Evolutionary conservation across 2,888 invertebrate species (phyloP).

Genomic region (Caenorhabditis plicata): DNA sequence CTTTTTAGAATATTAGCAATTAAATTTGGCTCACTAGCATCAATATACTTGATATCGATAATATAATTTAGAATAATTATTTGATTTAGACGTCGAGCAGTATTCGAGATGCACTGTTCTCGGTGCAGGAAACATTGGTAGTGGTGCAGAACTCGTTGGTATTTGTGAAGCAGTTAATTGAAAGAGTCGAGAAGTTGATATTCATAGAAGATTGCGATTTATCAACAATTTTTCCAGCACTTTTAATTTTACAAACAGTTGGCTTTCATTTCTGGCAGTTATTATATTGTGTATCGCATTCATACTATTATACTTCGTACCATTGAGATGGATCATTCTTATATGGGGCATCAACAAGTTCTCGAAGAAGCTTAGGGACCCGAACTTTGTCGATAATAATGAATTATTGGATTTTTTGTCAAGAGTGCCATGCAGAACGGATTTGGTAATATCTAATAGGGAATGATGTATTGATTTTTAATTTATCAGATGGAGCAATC

Average conservation of each 20-base stretch:
- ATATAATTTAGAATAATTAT: neutral
- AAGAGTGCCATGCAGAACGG: slow-evolving; percentile 89
- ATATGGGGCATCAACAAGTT: slow-evolving; percentile 95
- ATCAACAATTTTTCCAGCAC: slow-evolving; percentile 79
- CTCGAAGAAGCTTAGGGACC: slow-evolving; percentile 84
- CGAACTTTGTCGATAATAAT: slow-evolving; percentile 93
- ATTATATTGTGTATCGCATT: slow-evolving; percentile 76
- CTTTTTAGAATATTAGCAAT: too few relatives aligned
- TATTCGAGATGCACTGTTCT: slow-evolving; percentile 70
- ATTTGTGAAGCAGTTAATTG: slow-evolving; percentile 87
- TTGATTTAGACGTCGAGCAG: slow-evolving; percentile 13
- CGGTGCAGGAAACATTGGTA: slow-evolving; percentile 94
- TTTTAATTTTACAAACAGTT: slow-evolving; percentile 94
- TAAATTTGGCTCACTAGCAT: too few relatives aligned
- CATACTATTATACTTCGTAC: slow-evolving; percentile 83
- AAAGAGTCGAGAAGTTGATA: slow-evolving; percentile 85
- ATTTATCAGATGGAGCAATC: slow-evolving; percentile 24
- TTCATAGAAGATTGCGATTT: neutral
- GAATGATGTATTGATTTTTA: neutral
- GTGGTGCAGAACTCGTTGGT: slow-evolving; percentile 94
- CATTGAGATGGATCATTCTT: slow-evolving; percentile 84
- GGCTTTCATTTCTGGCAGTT: slow-evolving; percentile 88
- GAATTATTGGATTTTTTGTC: slow-evolving; percentile 91
- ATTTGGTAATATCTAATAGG: slow-evolving; percentile 78
- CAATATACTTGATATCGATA: too few relatives aligned